phyloP scores from a whole-genome alignment of 2,113 vertebrate species.

The Lepidothrix coronata region DNA sequence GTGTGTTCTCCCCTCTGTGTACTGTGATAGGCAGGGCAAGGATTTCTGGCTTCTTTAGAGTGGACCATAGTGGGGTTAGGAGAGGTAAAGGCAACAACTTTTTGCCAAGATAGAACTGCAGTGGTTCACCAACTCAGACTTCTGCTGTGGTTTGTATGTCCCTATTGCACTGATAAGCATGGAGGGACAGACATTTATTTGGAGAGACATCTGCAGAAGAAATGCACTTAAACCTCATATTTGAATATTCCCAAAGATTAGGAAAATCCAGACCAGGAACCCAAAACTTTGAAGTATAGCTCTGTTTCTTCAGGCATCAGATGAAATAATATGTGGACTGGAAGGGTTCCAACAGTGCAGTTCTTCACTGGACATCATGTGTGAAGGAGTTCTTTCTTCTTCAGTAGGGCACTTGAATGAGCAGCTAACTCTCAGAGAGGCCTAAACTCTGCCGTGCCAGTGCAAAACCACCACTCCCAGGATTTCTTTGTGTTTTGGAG shows the following conservation, averaged over 20 bases:
- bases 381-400: neutral
- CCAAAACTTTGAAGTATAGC: neutral
- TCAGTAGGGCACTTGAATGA: neutral
- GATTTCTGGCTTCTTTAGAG: neutral
- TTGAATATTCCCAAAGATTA: neutral
- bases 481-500: neutral
- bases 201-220: neutral
- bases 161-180: neutral
- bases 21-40: fast-evolving
- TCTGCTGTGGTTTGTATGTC: neutral
- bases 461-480: neutral
- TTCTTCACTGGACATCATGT: neutral
- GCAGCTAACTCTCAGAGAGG: neutral
- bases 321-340: neutral
- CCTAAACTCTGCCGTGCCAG: neutral
- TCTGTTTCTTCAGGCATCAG: neutral
- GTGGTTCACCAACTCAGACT: neutral
- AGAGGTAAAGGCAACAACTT: neutral
- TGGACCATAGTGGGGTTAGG: fast-evolving
- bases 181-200: neutral
- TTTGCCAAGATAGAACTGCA: neutral
- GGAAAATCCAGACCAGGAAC: neutral
- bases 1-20: neutral
- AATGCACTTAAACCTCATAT: neutral
- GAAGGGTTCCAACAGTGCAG: neutral